A percentile compares a stretch with the other conserved stretches of the same genome.
Evolutionary conservation across 2,888 invertebrate genomes (phyloP).

Genomic region (Pinctada fucata): DNA sequence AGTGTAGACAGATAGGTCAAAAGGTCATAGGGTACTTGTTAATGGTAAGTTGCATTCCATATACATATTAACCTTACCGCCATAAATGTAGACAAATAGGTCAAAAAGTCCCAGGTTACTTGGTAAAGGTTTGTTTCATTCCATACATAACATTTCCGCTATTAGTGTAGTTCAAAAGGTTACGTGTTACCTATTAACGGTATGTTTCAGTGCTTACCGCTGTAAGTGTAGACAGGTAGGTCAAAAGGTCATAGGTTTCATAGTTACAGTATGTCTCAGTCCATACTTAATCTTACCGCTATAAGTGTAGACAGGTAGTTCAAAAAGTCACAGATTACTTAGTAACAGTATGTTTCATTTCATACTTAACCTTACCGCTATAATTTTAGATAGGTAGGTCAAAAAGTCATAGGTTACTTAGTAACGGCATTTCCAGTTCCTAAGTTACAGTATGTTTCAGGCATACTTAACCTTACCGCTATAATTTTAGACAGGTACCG

Average conservation of each 20-base stretch:
- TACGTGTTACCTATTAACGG: no score
- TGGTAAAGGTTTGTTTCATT: conserved; percentile 53
- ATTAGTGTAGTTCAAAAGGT: no score
- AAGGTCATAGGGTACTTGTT: no score
- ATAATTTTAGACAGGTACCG: conserved; percentile 78
- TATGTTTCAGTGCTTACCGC: no score
- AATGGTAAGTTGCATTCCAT: no score
- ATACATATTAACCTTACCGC: conserved; percentile 79
- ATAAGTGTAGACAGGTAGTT: no score
- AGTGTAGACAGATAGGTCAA: conserved; percentile 78
- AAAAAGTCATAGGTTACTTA: no score
- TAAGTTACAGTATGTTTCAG: conserved; percentile 76
- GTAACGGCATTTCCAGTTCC: no score
- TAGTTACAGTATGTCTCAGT: no score
- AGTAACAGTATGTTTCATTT: conserved; percentile 66
- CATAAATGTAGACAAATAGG: conserved; percentile 79
- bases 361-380: conserved; percentile 70
- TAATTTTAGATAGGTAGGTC: conserved; percentile 78
- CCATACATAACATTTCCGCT: conserved; percentile 70
- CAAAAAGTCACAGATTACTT: no score
- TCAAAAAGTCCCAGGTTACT: not conserved
- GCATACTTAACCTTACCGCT: conserved; percentile 66
- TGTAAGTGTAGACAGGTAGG: conserved; percentile 76
- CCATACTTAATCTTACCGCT: conserved; percentile 77
- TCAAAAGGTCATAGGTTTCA: not conserved